phyloP scores from a whole-genome alignment of 1,140 invertebrate genomes.

The Aphaenogaster ashmeadi region DNA sequence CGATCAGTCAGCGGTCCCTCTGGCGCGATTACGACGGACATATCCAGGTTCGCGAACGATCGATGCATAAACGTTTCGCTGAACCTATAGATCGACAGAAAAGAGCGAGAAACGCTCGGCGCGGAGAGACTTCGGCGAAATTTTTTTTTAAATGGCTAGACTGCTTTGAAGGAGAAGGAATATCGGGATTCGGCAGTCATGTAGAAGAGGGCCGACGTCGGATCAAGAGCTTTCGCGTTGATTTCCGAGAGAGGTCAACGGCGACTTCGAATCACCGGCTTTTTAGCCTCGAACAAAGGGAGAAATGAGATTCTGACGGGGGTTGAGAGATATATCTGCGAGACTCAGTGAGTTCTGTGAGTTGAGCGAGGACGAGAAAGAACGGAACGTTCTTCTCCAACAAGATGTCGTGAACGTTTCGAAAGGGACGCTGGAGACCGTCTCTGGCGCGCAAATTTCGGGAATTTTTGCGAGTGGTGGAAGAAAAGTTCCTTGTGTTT shows the following conservation, averaged over 20 bases:
- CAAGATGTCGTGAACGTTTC: constrained; percentile 42
- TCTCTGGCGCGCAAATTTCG: constrained; percentile 37
- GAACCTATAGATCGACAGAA: constrained; percentile 31
- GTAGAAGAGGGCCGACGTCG: constrained; percentile 49
- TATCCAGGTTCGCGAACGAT: constrained; percentile 16
- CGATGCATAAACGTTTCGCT: constrained; percentile 53
- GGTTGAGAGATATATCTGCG: constrained; percentile 4
- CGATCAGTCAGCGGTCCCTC: constrained; percentile 18
- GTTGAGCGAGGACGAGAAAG: background rate
- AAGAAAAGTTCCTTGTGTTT: constrained; percentile 55
- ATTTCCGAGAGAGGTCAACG: constrained; percentile 42
- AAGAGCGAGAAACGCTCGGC: background rate
- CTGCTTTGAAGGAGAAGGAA: background rate
- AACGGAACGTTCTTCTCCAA: background rate
- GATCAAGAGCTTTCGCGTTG: constrained; percentile 37
- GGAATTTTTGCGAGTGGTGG: constrained; percentile 11
- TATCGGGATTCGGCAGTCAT: constrained; percentile 57
- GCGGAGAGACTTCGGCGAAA: background rate
- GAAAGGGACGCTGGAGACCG: background rate
- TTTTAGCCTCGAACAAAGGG: constrained; percentile 3
- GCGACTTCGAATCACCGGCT: background rate
- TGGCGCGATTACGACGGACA: constrained; percentile 2
- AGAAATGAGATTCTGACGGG: constrained; percentile 21
- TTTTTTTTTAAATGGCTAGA: constrained; percentile 15
- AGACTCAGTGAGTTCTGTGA: constrained; percentile 27